Base-by-base conservation (phyloP, 2,113 vertebrate species). In the Acrocephalus kingi region DNA sequence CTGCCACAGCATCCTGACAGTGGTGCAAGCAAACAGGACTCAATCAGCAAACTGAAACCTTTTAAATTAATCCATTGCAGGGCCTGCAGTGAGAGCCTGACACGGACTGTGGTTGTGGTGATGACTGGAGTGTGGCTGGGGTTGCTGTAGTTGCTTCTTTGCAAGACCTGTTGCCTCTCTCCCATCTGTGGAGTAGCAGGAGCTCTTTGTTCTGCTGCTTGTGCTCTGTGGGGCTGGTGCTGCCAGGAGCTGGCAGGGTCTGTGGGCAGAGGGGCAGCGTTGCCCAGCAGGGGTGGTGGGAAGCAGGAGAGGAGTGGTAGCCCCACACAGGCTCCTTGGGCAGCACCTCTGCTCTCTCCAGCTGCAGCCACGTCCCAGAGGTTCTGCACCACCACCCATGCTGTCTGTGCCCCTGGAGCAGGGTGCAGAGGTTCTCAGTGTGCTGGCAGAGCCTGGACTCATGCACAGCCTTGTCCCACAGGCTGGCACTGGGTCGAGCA, bases 391-490 rank as follows among this genome's bases (percentile, higher is more conserved):
- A 11, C 21, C 20, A 14, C 49, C 67, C 51, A 7, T 6, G 43
- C n/a, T 63, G 30, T 20, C 41, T 48, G 75, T 72, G 49, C 23
- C 56, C n/a, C 13, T 0, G 3, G 21, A 54, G 64, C 39, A 61
- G 74, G 19, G 18, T 12, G 46, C 28, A 45, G 54, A 52, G 39
- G 27, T 27, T 46, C 33, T 31, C 21, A 15, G 43, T 11, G 33
- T 45, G 48, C 67, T 63, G 67, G 33, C 33, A 62, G 58, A 84
- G 49, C 67, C 59, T 64, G 58, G 35, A 10, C 31, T 58, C 59
- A 6, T 0, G 0, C 4, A 0, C n/a, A 56, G 58, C 43, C 51
- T 43, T 5, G 27, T 58, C 35, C 59, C 1, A 0, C 68, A 33
- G 59, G 59, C 43, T 48, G 66, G 39, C 20, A 21, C 24, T 10